Conservation (phyloP, 2,113 vertebrate species). For the Lophura nycthemera region DNA sequence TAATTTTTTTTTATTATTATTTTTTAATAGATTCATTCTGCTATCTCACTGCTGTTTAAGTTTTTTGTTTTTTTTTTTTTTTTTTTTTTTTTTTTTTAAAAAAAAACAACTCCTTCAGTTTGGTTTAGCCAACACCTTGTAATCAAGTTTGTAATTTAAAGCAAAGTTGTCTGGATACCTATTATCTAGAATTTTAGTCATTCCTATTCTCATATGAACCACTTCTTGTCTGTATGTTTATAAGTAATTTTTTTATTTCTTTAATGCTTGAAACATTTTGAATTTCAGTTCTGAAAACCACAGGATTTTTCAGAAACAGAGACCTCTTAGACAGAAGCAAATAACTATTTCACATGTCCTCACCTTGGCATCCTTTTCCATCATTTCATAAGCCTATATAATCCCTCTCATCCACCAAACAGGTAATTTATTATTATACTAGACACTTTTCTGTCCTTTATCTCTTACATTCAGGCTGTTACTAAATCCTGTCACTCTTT, state of each 20-base stretch:
- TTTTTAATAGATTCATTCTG: not conserved
- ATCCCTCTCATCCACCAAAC: conserved; percentile 24
- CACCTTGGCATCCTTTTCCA: not conserved
- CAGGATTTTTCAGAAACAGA: not conserved
- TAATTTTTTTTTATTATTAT: not conserved
- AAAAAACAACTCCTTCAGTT: not conserved
- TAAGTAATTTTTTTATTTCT: not conserved
- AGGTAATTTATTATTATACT: conserved; percentile 32
- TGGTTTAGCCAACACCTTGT: not conserved
- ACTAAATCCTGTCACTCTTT: conserved; percentile 17
- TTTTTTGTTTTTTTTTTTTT: not conserved
- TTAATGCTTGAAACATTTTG: not conserved
- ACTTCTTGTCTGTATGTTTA: not conserved
- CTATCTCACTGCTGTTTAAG: not conserved
- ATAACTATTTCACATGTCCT: not conserved
- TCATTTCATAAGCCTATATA: conserved; percentile 19
- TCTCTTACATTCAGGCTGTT: conserved; percentile 35
- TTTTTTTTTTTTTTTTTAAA: not conserved
- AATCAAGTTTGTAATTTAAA: not conserved
- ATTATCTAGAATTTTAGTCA: not conserved
- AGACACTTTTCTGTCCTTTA: conserved; percentile 11
- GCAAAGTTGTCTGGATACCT: not conserved
- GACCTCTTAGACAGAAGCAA: not conserved
- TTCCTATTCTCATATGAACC: not conserved
- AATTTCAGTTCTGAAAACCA: not conserved